These are phyloP conservation scores for Phalera bucephala DNA, from an alignment of 2,888 invertebrate genomes.

Conservation along the genomic window DNA sequence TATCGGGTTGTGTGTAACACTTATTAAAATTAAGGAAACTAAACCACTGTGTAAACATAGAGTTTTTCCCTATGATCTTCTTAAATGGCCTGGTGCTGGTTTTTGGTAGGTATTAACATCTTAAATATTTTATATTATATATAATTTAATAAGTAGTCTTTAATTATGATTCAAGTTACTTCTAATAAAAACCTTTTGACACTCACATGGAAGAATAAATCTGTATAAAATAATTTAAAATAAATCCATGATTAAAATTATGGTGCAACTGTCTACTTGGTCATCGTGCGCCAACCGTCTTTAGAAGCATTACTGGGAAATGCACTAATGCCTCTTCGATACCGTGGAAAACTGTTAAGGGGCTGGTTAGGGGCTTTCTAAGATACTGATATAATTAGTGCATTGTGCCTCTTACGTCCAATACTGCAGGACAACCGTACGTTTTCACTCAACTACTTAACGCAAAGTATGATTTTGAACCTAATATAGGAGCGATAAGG, in stretches of 20 bases:
- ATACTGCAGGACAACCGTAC: constrained; percentile 39
- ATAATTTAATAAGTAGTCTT: too few species aligned
- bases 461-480: constrained; percentile 27
- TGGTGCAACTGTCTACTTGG: constrained; percentile 53
- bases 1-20: too few species aligned
- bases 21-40: too few species aligned
- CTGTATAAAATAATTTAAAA: too few species aligned
- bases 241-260: constrained; percentile 12
- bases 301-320: constrained; percentile 79
- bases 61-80: too few species aligned
- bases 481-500: constrained; percentile 22
- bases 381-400: constrained; percentile 81
- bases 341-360: constrained; percentile 81
- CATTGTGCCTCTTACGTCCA: constrained; percentile 71
- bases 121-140: too few species aligned
- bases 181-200: too few species aligned
- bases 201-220: too few species aligned
- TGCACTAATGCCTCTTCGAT: constrained; percentile 79
- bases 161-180: too few species aligned
- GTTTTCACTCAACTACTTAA: constrained; percentile 10
- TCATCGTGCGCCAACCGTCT: constrained; percentile 75
- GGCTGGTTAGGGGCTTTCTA: constrained; percentile 80
- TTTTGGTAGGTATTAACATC: too few species aligned
- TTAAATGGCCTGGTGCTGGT: too few species aligned
- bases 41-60: too few species aligned